Percentiles rank a stretch among this genome's conserved stretches.
Evolutionary conservation across 2,113 vertebrate genomes (phyloP).

Genomic region (Tretioscincus oriximinensis): DNA sequence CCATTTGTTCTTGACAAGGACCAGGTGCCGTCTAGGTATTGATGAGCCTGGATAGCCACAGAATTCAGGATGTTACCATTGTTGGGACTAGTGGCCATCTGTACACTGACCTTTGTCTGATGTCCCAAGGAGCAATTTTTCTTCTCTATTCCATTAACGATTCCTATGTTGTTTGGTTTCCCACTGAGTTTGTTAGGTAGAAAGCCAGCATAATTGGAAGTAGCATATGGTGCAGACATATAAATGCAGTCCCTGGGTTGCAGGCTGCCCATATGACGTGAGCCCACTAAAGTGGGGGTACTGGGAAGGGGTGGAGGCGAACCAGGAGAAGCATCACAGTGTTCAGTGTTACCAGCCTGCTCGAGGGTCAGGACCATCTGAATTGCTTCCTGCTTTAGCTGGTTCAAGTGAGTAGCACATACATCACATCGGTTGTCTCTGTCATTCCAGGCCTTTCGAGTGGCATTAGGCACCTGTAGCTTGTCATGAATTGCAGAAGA

Average conservation of each 20-base stretch:
- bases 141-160: conserved; percentile 85
- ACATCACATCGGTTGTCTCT: conserved; percentile 93
- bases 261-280: conserved; percentile 71
- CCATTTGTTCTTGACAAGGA: conserved; percentile 87
- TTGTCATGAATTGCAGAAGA: conserved; percentile 91
- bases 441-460: conserved; percentile 92
- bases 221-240: conserved; percentile 74
- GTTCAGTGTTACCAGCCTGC: conserved; percentile 80
- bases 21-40: conserved; percentile 81
- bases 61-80: conserved; percentile 81
- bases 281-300: conserved; percentile 70
- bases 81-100: conserved; percentile 83
- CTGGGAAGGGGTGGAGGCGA: conserved; percentile 79
- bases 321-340: conserved; percentile 82
- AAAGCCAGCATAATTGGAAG: conserved; percentile 75
- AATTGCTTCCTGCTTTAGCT: conserved; percentile 95
- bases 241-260: conserved; percentile 82
- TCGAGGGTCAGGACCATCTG: conserved; percentile 89
- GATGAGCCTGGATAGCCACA: conserved; percentile 85
- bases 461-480: conserved; percentile 92
- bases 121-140: conserved; percentile 84
- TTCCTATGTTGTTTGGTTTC: conserved; percentile 89
- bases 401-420: conserved; percentile 92
- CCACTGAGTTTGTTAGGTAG: conserved; percentile 77
- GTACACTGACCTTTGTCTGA: conserved; percentile 78